Evolutionary conservation across 2,113 vertebrate genomes (phyloP).

Genomic region (Actenoides lindsayi): DNA sequence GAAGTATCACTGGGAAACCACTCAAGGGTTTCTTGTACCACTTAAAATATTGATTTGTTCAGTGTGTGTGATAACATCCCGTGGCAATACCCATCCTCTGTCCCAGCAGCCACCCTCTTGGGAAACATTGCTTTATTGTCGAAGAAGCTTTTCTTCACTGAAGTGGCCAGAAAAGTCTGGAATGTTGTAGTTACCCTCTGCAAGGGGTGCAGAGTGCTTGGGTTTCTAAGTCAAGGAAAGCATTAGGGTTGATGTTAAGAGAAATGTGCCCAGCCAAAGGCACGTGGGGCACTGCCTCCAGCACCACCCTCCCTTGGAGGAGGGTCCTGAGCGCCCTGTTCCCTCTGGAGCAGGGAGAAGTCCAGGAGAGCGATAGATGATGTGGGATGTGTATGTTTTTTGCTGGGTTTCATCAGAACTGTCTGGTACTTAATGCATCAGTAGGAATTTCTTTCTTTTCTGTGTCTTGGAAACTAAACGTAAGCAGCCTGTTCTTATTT

Average conservation of each 20-base stretch:
- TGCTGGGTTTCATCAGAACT: neutral
- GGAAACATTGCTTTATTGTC: neutral
- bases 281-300: neutral
- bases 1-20: neutral
- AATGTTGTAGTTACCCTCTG: too few species aligned
- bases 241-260: neutral
- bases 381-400: rapidly evolving
- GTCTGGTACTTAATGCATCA: rapidly evolving
- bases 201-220: neutral
- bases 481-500: neutral
- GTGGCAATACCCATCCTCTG: neutral
- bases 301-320: rapidly evolving
- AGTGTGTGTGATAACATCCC: neutral
- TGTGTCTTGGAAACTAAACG: neutral
- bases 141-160: neutral
- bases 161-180: neutral
- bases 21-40: rapidly evolving
- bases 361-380: rapidly evolving
- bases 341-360: neutral
- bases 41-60: neutral
- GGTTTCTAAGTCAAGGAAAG: rapidly evolving
- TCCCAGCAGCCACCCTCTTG: neutral
- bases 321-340: rapidly evolving
- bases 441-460: neutral
- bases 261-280: rapidly evolving